Base-by-base conservation (phyloP, 2,888 invertebrate genomes). In the Helobdella robusta region DNA sequence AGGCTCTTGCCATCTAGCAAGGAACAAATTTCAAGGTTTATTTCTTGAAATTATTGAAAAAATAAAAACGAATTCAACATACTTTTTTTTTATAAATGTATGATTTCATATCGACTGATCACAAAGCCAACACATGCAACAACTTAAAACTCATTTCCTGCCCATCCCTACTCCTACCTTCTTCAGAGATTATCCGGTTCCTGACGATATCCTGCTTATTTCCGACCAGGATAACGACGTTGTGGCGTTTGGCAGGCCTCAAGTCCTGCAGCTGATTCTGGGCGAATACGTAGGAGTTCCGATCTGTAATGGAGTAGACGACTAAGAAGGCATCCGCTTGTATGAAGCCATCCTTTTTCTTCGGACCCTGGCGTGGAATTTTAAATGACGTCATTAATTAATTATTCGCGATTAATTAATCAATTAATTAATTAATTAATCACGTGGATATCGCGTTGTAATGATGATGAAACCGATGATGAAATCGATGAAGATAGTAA, bases 181-280 rank as follows among this genome's bases (percentile, higher is more conserved):
- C 87, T 18, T 86, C 84, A 23, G 87, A 82, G 70, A 93, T 89
- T 68, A 86, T 86, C 71, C 93, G 83, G 6, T 91, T 87, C 71
- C 93, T 84, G 0, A 89, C 93, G 73, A 93, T 81, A 76, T 94
- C 94, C 2, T 91, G 89, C 77, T 93, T 94, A 77, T 94, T 94
- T 48, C 89, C 93, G 1, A 91, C 93, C n/a, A 93, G 84, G 68
- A 94, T 91, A 63, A 89, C 88, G 5, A 89, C 87, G 75, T 89
- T 86, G 65, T 91, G 89, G 0, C 88, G 34, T 32, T 65, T 64
- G 30, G 56, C 59, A 5, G 62, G 88, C 35, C 66, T 56, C 5
- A 68, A 35, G 18, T 67, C 68, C 60, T 68, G 67, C 20, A 68
- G 64, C 44, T 67, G 67, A 0, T 65, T 50, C 30, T 68, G 68